Conservation (phyloP, 1,140 invertebrate genomes). For the Neodiprion lecontei region DNA sequence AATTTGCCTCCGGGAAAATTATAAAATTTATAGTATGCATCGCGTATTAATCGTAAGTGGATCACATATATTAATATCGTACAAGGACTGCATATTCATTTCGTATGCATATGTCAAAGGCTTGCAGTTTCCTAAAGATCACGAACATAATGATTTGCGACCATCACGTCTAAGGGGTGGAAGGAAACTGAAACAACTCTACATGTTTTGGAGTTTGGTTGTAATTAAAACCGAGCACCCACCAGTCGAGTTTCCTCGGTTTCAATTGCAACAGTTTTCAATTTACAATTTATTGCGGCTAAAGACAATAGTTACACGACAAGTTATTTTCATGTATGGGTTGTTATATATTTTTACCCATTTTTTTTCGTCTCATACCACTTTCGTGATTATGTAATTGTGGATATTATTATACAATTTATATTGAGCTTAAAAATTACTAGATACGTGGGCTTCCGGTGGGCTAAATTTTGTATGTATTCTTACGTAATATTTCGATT, state of each 20-base stretch:
- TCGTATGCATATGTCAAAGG: too few relatives aligned
- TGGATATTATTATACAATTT: conserved; percentile 7
- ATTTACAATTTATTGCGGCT: conserved; percentile 37
- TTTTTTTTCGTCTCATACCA: conserved; percentile 9
- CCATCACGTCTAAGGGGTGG: not conserved
- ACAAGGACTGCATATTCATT: too few relatives aligned
- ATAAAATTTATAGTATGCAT: too few relatives aligned
- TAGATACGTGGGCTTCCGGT: conserved; percentile 17
- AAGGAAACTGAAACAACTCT: not conserved
- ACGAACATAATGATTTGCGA: too few relatives aligned
- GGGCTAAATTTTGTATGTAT: not conserved
- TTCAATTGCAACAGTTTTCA: conserved; percentile 32
- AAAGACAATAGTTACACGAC: conserved; percentile 33
- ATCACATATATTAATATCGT: too few relatives aligned
- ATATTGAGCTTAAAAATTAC: conserved; percentile 12
- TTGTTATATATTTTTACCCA: conserved; percentile 9
- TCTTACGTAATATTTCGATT: not conserved
- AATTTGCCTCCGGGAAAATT: too few relatives aligned
- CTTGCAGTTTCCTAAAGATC: too few relatives aligned
- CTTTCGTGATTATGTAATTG: not conserved
- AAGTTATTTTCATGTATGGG: conserved; percentile 19
- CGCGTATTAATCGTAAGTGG: too few relatives aligned
- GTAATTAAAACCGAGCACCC: conserved; percentile 31
- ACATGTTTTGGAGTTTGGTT: conserved; percentile 25
- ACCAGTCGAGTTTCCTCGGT: conserved; percentile 19